Evolutionary conservation across 2,888 invertebrate genomes (phyloP), one percentile per base, ranked within the genome.

Genomic region (Leptura quadrifasciata): DNA sequence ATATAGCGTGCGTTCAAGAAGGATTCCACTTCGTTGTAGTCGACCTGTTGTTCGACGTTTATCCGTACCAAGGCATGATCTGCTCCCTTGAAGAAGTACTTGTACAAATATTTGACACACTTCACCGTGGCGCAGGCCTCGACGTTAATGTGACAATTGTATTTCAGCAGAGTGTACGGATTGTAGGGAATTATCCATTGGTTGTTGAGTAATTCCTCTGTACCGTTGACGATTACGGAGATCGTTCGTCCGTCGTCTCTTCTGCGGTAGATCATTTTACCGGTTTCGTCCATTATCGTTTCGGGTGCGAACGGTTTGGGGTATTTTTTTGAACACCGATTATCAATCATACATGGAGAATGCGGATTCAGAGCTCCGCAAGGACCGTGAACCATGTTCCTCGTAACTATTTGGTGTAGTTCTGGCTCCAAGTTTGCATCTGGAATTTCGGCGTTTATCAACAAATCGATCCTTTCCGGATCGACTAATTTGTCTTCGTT

Each of bases 361-460:
- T 47, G 24, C 17, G 57, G 65, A 17, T 75, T 75, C 1, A 55
- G 1, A 1, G 15, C 27, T 0, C 88, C 89, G 80, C 89, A 89
- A 60, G 89, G 88, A 54, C 88, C 88, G 85, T 90, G 89, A 52
- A 87, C 82, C 86, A 89, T 90, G 70, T 70, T 18, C 75, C 79
- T 85, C 83, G 64, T 67, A 39, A 79, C 69, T 17, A 67, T 60
- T 12, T 58, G 61, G 31, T 76, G 20, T 55, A 76, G 27, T 12
- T 68, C 35, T 18, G 47, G 47, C 5, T 72, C 67, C 1, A n/a
- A n/a, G 0, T 47, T 2, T 4, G 2, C 1, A 52, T 67, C 67
- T 2, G 72, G 76, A 24, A 64, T 71, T 21, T 71, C 71, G 0
- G 71, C 60, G 1, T 15, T 15, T 9, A 71, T 61, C 5, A 71